phyloP scores from a whole-genome alignment of 2,888 invertebrate species.

The Drosophila helvetica region DNA sequence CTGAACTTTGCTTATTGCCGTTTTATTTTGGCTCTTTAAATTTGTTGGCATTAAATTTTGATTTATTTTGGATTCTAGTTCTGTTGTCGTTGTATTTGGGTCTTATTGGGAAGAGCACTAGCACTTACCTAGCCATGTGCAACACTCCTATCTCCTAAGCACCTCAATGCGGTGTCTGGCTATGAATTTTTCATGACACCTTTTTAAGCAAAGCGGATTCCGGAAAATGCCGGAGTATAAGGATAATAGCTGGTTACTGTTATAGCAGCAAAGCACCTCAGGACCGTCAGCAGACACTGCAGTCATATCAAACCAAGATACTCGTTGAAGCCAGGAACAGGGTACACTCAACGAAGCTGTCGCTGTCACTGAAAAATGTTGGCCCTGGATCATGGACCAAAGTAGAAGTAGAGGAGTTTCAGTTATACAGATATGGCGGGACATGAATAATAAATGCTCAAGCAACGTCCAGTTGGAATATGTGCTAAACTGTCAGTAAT shows the following conservation, averaged over 20 bases:
- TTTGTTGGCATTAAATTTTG: slow-evolving; percentile 8
- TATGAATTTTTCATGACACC: slow-evolving; percentile 81
- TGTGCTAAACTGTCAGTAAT: slow-evolving; percentile 77
- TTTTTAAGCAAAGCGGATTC: slow-evolving; percentile 39
- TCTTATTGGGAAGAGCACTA: not conserved
- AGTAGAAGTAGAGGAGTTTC: slow-evolving; percentile 5
- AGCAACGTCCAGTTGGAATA: slow-evolving; percentile 44
- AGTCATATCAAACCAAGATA: slow-evolving; percentile 35
- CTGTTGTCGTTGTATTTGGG: too few species aligned
- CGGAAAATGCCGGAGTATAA: not conserved
- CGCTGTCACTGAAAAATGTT: slow-evolving; percentile 34
- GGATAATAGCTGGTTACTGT: slow-evolving; percentile 25
- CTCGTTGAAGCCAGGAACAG: not conserved
- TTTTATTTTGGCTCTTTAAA: slow-evolving; percentile 17
- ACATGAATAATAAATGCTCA: slow-evolving; percentile 43
- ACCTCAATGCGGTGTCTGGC: slow-evolving; percentile 54
- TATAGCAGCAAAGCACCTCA: slow-evolving; percentile 5
- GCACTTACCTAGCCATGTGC: not conserved
- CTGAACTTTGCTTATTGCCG: slow-evolving; percentile 45
- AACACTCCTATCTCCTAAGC: slow-evolving; percentile 32
- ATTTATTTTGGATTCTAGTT: slow-evolving; percentile 16
- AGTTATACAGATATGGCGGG: slow-evolving; percentile 11
- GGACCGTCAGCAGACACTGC: slow-evolving; percentile 55
- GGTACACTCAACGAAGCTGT: slow-evolving; percentile 11
- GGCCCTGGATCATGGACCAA: slow-evolving; percentile 16